A percentile compares a stretch with the other conserved stretches of the same genome.
Evolutionary conservation across 2,113 vertebrate species (phyloP).

Genomic region (Trinectes maculatus): DNA sequence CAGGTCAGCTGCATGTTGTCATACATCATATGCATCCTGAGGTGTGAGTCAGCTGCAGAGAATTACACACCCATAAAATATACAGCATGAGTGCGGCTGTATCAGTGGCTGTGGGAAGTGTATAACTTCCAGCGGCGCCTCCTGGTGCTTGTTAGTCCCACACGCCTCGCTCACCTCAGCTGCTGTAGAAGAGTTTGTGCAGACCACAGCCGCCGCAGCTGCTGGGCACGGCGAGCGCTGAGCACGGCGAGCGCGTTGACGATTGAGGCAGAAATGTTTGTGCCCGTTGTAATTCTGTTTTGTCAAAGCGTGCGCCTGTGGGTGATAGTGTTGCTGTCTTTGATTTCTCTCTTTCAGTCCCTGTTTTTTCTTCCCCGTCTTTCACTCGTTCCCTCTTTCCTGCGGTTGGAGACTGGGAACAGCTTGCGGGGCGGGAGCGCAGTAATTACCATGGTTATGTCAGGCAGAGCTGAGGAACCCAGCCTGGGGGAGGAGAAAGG

Average conservation of each 20-base stretch:
- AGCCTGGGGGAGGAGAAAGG: constrained; percentile 76
- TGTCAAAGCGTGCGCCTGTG: constrained; percentile 34
- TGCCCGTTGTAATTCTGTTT: constrained; percentile 40
- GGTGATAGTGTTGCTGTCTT: constrained; percentile 52
- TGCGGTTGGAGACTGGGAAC: constrained; percentile 68
- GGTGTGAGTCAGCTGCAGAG: constrained; percentile 49
- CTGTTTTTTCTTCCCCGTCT: constrained; percentile 34
- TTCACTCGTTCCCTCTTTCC: constrained; percentile 51
- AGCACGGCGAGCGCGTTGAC: constrained; percentile 35
- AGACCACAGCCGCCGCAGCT: constrained; percentile 10
- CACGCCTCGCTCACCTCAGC: background rate
- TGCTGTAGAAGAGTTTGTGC: constrained; percentile 30
- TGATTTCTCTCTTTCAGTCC: constrained; percentile 53
- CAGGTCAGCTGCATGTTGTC: constrained; percentile 37
- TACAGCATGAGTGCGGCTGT: constrained; percentile 1
- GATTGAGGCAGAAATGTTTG: constrained; percentile 57
- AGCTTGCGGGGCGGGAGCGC: constrained; percentile 76
- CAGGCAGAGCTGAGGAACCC: constrained; percentile 75
- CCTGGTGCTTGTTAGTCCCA: constrained; percentile 37
- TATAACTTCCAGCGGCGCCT: constrained; percentile 13
- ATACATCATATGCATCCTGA: constrained; percentile 40
- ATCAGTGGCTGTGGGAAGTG: background rate
- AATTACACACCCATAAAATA: constrained; percentile 20
- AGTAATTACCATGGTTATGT: constrained; percentile 81
- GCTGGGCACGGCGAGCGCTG: constrained; percentile 8